Evolutionary conservation across 2,113 vertebrate species (phyloP).

Genomic region (Hydrochoerus hydrochaeris): DNA sequence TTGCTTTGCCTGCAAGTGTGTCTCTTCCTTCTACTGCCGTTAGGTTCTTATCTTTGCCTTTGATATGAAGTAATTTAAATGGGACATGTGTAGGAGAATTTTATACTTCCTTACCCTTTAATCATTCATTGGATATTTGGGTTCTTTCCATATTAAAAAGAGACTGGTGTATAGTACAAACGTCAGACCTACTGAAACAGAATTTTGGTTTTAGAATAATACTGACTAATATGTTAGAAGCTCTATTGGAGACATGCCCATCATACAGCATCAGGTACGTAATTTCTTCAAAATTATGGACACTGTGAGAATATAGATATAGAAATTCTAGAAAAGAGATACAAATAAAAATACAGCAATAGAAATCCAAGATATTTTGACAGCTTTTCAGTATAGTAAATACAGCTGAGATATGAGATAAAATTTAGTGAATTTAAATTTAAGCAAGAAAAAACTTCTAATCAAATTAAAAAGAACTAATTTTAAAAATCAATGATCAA

Average conservation of each 20-base stretch:
- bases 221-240: background rate
- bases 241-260: background rate
- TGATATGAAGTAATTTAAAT: background rate
- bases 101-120: background rate
- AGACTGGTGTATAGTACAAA: background rate
- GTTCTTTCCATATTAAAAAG: background rate
- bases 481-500: background rate
- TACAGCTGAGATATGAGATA: background rate
- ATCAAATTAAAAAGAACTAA: background rate
- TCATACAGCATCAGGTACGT: background rate
- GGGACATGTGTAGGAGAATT: background rate
- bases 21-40: background rate
- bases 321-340: background rate
- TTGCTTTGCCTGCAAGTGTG: background rate
- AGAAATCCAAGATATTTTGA: background rate
- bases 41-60: background rate
- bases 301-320: background rate
- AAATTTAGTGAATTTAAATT: background rate
- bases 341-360: background rate
- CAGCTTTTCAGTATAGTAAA: background rate
- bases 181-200: background rate
- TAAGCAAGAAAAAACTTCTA: background rate
- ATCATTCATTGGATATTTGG: background rate
- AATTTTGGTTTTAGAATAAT: background rate
- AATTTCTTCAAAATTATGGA: background rate